Evolutionary conservation across 2,113 vertebrate species (phyloP), one percentile per base, ranked within the genome.

Genomic region (Chiloscyllium plagiosum): DNA sequence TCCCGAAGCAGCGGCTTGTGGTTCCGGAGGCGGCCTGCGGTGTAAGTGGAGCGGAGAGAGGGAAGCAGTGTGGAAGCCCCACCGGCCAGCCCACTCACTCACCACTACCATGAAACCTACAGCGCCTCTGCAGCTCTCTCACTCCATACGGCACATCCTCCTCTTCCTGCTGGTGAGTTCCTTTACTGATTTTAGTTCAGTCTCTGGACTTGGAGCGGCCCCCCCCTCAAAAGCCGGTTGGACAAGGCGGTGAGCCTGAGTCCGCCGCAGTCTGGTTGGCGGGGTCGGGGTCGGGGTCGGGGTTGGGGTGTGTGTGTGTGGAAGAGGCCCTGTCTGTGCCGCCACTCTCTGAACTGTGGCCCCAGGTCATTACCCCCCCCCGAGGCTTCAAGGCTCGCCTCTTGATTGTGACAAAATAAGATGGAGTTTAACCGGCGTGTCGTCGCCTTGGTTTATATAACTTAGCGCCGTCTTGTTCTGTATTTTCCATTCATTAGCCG

Each of bases 81-180:
- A 68, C 37, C 56, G 56, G 12, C 72, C 69, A 76, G 12, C 47
- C 22, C 61, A 93, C 61, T 17, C 72, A 13, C 3, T 33, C 42
- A 72, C 42, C n/a, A 72, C 33, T 72, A 95, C 69, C 42, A 95
- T 95, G 94, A 95, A 17, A 72, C 1, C 70, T 47, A 29, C 94
- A 72, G 24, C 47, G 8, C 42, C 66, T 68, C 68, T 72, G 42
- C 68, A 50, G 4, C 94, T 33, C 68, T 72, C 42, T 52, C 1
- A 72, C 69, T 95, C 47, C 69, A 72, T 52, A 12, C 26, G 94
- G 17, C 47, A 95, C 47, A 70, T 95, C 68, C 68, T 95, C 26
- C 37, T 95, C 4, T n/a, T 93, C 33, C 66, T 94, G 68, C 68
- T 95, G 94, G 94, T 95, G 94, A 95, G 94, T 50, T 52, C 68